Evolutionary conservation across 2,797 vertebrate species (phyloP), one percentile per base, ranked within the genome.

Genomic region (Pipistrellus pipistrellus): DNA sequence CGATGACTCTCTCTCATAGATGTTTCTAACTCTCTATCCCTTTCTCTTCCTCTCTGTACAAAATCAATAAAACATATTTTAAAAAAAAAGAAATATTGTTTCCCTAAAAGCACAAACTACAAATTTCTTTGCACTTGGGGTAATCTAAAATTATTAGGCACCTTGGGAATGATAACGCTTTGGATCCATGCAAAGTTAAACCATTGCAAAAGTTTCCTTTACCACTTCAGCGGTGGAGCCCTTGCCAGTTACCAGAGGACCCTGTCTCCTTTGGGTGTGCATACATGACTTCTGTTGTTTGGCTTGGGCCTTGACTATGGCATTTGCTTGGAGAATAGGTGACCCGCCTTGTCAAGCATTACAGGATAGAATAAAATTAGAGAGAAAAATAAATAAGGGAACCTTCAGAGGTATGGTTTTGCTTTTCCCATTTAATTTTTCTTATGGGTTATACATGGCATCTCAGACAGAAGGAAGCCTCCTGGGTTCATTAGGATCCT

Each of bases 351-450:
- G 69, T 83, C 10, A 62, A 94, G 81, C 88, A 57, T 96, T 77
- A 44, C n/a, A 75, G 64, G 75, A 41, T 89, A 51, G 62, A 92
- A 91, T 71, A 96, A 96, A 96, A 85, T 78, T 96, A 59, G 69
- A 78, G 44, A 15, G 4, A 85, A 92, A 95, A 93, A 93, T 78
- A 94, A 94, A 93, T 73, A 90, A 94, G 77, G 44, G 83, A 96
- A 77, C 35, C 87, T 95, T 97, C 0, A 1, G 91, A 96, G 92
- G 93, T 66, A 18, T 66, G 18, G 84, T 96, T 96, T 97, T 97
- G 83, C 85, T 97, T 97, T 97, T 97, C 92, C 21, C 95, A 85
- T 97, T 98, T 97, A 98, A 98, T 98, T 98, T 98, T 97, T 97
- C 95, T 96, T 85, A 68, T 66, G 55, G 38, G 80, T 93, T 98